These are phyloP conservation scores for Calonectris borealis DNA, from an alignment of 2,113 vertebrate species.

Conservation along the genomic window DNA sequence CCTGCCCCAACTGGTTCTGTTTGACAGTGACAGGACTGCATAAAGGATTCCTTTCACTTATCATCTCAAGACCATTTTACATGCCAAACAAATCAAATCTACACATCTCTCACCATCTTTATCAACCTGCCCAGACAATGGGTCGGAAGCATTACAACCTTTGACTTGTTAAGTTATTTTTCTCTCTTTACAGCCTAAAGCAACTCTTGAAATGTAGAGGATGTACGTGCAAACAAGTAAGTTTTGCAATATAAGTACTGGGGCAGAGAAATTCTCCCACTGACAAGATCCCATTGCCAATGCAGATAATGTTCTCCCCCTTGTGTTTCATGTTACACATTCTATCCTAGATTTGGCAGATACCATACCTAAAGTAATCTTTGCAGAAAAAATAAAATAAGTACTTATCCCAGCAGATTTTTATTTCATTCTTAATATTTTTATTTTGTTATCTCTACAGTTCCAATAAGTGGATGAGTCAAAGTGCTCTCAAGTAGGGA, in stretches of 20 bases:
- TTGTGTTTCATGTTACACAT: background rate
- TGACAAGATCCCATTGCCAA: background rate
- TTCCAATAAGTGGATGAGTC: background rate
- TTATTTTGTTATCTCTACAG: background rate
- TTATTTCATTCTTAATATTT: background rate
- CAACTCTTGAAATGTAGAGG: conserved; percentile 32
- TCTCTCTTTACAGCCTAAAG: conserved; percentile 72
- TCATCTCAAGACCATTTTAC: background rate
- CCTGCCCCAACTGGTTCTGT: conserved; percentile 3
- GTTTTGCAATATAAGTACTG: conserved; percentile 37
- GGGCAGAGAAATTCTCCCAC: background rate
- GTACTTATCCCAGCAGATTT: background rate
- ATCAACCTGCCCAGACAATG: conserved; percentile 15
- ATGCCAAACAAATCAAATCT: background rate
- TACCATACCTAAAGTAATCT: background rate
- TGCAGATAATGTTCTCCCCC: background rate
- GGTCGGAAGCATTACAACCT: conserved; percentile 58
- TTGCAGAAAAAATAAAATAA: background rate
- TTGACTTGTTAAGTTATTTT: conserved; percentile 75
- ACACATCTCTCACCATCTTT: conserved; percentile 1
- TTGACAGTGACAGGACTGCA: background rate
- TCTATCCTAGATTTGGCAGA: background rate
- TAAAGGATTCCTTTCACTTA: conserved; percentile 32
- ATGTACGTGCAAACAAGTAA: conserved; percentile 7
- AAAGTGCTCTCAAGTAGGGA: background rate